Base-by-base conservation (phyloP, 2,888 invertebrate species). In the Aleiodes testaceus region DNA sequence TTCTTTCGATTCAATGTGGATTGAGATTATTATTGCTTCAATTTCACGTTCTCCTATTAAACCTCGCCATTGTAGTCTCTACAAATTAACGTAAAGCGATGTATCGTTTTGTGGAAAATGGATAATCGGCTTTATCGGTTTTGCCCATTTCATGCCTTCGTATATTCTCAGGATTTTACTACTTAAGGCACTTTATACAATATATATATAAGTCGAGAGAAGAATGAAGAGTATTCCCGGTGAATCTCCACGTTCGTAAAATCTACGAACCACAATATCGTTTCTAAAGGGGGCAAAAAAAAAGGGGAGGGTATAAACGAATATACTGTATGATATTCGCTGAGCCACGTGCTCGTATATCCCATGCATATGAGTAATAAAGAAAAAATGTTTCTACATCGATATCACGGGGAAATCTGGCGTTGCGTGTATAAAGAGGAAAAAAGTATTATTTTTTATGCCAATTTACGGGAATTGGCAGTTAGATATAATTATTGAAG, bases 91-190 rank as follows among this genome's bases (percentile, higher is more conserved):
- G 36, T 59, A 36, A 59, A 59, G 42, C 59, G 59, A 36, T 59
- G 59, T 59, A 59, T 59, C 42, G 59, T 59, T 59, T 36, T 14
- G 59, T 16, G 59, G 18, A 59, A n/a, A 59, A 42, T 59, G 59
- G 59, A 59, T 59, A 59, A 59, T 59, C 59, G 36, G 42, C 42
- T 59, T 59, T 59, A 59, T 36, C 59, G 59, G 59, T 59, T 18
- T 42, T 11, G 42, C 30, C 16, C 6, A 59, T 42, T 59, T 59
- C 26, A 42, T 59, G 59, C 42, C 59, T 59, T 18, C 59, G 16
- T 59, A 59, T 42, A 59, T 59, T 36, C 36, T 59, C 36, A 9
- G 36, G n/a, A 20, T 26, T 59, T 42, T 59, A 59, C 59, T 59
- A 59, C 59, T 59, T 36, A 26, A 14, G 59, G 36, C 14, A 18